Conservation (phyloP, 2,797 vertebrate genomes). For the Mergus octosetaceus region DNA sequence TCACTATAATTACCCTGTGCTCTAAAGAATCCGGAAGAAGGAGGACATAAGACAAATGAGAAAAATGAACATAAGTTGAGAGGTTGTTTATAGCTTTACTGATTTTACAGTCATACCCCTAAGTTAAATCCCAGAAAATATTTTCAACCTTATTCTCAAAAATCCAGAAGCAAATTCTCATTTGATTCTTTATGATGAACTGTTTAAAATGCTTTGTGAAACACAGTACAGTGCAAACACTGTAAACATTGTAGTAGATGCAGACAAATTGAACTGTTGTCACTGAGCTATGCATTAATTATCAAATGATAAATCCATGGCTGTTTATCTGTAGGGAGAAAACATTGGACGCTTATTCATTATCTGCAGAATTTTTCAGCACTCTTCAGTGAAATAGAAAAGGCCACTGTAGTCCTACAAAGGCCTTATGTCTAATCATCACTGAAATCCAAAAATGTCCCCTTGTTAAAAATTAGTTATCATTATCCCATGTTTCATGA, state of each 20-base stretch:
- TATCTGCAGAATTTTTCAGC: conserved; percentile 37
- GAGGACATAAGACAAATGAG: not conserved
- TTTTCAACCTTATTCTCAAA: not conserved
- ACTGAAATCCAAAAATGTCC: not conserved
- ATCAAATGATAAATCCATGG: conserved; percentile 41
- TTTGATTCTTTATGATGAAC: not conserved
- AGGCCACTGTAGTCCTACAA: not conserved
- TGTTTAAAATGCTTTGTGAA: not conserved
- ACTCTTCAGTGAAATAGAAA: not conserved
- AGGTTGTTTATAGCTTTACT: not conserved
- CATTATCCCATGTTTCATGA: not conserved
- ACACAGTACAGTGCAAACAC: not conserved
- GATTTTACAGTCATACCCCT: not conserved
- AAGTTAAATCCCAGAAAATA: not conserved
- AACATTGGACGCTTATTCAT: conserved; percentile 25
- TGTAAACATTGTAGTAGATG: not conserved
- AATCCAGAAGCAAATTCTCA: not conserved
- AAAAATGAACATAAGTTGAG: not conserved
- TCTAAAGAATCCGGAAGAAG: not conserved
- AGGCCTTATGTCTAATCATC: not conserved
- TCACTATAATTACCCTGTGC: not conserved
- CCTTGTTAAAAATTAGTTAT: conserved; percentile 23
- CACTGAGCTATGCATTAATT: conserved; percentile 1
- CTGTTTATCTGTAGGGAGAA: conserved; percentile 38
- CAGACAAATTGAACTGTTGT: not conserved